Percentiles rank a stretch among this genome's conserved stretches.
Evolutionary conservation across 2,797 vertebrate species (phyloP).

Genomic region (Lutjanus campechanus): DNA sequence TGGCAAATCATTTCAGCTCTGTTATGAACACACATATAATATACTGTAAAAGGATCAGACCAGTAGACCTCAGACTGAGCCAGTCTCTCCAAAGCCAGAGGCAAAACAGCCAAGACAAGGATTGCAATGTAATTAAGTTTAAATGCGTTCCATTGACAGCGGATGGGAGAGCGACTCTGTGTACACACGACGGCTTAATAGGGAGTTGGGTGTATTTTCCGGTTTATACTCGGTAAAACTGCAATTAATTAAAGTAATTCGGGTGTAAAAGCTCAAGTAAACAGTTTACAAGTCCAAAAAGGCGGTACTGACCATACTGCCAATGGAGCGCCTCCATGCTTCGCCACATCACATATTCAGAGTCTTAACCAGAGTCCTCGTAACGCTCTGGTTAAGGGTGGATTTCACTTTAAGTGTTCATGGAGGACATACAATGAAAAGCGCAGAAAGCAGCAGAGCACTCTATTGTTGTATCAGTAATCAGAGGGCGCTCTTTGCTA

Average conservation of each 20-base stretch:
- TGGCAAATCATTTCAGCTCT: not conserved
- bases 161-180: constrained; percentile 27
- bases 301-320: constrained; percentile 17
- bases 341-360: constrained; percentile 34
- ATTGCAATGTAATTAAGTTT: constrained; percentile 46
- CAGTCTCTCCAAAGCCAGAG: constrained; percentile 31
- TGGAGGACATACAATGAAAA: constrained; percentile 66
- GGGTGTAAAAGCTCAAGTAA: constrained; percentile 44
- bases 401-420: constrained; percentile 60
- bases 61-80: constrained; percentile 2
- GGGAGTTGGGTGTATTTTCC: constrained; percentile 40
- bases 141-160: constrained; percentile 45
- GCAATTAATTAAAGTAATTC: constrained; percentile 44
- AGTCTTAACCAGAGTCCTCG: constrained; percentile 16
- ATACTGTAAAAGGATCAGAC: not conserved
- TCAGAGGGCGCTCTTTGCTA: constrained; percentile 43
- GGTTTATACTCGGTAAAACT: constrained; percentile 43
- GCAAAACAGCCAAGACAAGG: constrained; percentile 43
- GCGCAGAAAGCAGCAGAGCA: constrained; percentile 53
- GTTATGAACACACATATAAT: constrained; percentile 20
- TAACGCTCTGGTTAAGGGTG: constrained; percentile 19
- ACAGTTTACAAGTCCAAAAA: constrained; percentile 48
- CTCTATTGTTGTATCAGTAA: constrained; percentile 73
- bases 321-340: constrained; percentile 19
- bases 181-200: constrained; percentile 43